Conservation (phyloP, 2,888 invertebrate genomes). For the Prenolepis imparis region DNA sequence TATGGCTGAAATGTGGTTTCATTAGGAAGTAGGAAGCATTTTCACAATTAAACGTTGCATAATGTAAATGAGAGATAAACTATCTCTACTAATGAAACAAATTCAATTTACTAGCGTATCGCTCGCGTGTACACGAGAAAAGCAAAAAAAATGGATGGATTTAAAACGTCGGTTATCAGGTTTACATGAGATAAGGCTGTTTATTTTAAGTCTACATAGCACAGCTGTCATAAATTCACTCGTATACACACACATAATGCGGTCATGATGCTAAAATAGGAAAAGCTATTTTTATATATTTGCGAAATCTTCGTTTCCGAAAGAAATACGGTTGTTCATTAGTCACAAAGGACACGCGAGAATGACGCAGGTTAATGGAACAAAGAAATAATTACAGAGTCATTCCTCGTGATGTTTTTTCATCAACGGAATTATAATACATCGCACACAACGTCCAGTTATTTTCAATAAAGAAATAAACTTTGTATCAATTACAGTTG, state of each 20-base stretch:
- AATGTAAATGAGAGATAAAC: neutral
- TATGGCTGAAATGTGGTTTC: constrained; percentile 23
- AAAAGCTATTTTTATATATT: constrained; percentile 14
- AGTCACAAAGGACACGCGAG: constrained; percentile 4
- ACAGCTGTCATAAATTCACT: neutral
- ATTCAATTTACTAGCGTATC: neutral
- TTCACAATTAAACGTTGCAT: constrained; percentile 11
- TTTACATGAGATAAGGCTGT: neutral
- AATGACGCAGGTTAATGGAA: neutral
- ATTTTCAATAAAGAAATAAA: neutral
- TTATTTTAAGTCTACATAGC: constrained; percentile 29
- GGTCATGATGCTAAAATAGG: constrained; percentile 26
- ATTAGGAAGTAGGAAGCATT: constrained; percentile 13
- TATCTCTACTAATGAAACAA: constrained; percentile 26
- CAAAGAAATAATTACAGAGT: neutral
- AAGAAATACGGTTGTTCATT: neutral
- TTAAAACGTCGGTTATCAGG: constrained; percentile 4
- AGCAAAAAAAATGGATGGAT: neutral
- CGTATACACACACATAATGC: neutral
- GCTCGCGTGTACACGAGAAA: neutral
- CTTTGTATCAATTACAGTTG: neutral
- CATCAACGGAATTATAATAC: neutral
- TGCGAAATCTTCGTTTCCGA: neutral
- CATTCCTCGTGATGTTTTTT: neutral
- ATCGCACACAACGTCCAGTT: neutral